These are phyloP conservation scores for Labroides dimidiatus DNA, from an alignment of 2,797 vertebrate genomes.

Conservation along the genomic window DNA sequence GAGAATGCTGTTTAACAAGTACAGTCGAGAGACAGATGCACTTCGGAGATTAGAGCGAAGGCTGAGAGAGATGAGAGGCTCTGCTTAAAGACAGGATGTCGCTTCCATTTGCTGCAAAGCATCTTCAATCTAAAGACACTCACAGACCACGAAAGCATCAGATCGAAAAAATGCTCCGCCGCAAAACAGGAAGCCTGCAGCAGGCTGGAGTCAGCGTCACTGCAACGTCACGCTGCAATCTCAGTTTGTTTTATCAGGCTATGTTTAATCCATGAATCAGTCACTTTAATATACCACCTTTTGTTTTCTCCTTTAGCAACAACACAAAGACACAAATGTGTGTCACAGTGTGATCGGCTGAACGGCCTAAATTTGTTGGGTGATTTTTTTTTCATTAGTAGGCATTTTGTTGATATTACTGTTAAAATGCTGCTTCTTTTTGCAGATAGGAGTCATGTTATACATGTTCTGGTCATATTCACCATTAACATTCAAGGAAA, in stretches of 20 bases:
- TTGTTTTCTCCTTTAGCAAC: neutral
- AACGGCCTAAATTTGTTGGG: too few relatives aligned
- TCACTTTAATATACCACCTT: neutral
- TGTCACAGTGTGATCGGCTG: too few relatives aligned
- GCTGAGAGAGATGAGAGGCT: neutral
- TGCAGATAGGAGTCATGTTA: too few relatives aligned
- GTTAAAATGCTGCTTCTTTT: too few relatives aligned
- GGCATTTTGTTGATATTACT: too few relatives aligned
- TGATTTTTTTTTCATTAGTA: too few relatives aligned
- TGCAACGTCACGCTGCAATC: slow-evolving; percentile 55
- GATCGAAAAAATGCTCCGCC: slow-evolving; percentile 36
- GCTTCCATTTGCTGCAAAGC: slow-evolving; percentile 54
- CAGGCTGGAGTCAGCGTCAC: slow-evolving; percentile 19
- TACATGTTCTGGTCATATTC: too few relatives aligned
- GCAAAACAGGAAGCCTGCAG: slow-evolving; percentile 80
- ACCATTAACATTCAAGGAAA: too few relatives aligned
- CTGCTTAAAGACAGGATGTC: slow-evolving; percentile 62
- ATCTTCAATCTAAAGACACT: slow-evolving; percentile 10
- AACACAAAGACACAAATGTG: neutral
- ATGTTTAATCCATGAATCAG: neutral
- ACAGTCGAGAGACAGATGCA: neutral
- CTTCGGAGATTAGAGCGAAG: neutral
- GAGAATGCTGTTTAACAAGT: slow-evolving; percentile 37
- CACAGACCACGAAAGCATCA: slow-evolving; percentile 31
- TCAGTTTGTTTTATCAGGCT: slow-evolving; percentile 54